These are phyloP conservation scores for Gambusia holbrooki DNA, from an alignment of 2,113 vertebrate species.

Conservation along the genomic window DNA sequence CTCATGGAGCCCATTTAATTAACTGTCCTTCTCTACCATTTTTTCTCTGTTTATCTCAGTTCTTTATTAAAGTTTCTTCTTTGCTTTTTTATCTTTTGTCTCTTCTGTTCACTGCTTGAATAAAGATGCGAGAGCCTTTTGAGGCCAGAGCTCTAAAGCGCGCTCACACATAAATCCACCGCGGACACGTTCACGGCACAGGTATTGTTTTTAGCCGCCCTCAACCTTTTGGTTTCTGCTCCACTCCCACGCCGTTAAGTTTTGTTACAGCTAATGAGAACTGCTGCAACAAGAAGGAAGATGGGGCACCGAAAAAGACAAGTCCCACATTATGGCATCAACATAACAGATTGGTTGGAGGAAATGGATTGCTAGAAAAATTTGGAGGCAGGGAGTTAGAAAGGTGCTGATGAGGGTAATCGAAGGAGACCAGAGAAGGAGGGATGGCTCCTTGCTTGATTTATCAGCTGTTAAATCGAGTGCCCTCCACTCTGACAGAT, in stretches of 20 bases:
- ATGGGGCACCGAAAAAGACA: constrained; percentile 2
- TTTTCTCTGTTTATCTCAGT: constrained; percentile 5
- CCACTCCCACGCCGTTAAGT: constrained; percentile 24
- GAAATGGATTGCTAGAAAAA: constrained; percentile 12
- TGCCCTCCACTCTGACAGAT: neutral
- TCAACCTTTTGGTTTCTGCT: constrained; percentile 11
- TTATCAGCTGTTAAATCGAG: constrained; percentile 8
- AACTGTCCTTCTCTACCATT: constrained; percentile 51
- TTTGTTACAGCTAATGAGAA: constrained; percentile 38
- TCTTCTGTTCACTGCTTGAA: constrained; percentile 2
- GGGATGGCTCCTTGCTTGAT: constrained; percentile 16
- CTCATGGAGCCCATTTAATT: constrained; percentile 78
- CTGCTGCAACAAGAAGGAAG: neutral
- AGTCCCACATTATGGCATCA: constrained; percentile 22
- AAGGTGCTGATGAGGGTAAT: constrained; percentile 62
- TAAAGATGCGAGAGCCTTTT: neutral
- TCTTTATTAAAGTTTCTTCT: constrained; percentile 8
- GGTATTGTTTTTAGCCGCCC: constrained; percentile 27
- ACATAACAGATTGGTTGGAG: constrained; percentile 26
- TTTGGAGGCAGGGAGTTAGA: constrained; percentile 22
- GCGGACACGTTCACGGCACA: constrained; percentile 3
- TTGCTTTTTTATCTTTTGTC: constrained; percentile 15
- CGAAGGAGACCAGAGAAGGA: neutral
- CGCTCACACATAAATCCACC: constrained; percentile 6
- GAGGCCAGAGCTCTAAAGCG: neutral